Percentiles rank a stretch among this genome's conserved stretches.
Conservation (phyloP, 2,113 vertebrate species). For the Uropsilus gracilis region DNA sequence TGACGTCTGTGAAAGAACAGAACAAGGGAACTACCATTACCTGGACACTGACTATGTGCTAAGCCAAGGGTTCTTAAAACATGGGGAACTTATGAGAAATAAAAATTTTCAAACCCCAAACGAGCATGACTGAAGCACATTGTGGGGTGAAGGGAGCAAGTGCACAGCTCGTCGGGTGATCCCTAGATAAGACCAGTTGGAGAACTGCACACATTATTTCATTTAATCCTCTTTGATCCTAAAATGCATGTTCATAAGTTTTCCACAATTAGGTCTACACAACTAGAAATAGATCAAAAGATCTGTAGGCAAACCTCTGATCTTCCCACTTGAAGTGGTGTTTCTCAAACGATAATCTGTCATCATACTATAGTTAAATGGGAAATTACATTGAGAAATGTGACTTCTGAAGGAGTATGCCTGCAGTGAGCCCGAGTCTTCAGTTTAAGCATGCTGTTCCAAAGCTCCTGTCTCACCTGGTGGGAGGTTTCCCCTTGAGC, state of each 20-base stretch:
- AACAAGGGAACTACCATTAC: neutral
- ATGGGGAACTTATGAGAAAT: neutral
- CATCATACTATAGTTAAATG: neutral
- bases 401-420: neutral
- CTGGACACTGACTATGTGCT: neutral
- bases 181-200: neutral
- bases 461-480: neutral
- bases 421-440: neutral
- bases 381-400: neutral
- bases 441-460: too few relatives aligned
- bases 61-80: neutral
- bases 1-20: neutral
- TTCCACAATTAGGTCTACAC: neutral
- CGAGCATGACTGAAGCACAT: neutral
- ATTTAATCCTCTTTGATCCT: neutral
- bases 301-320: neutral
- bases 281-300: neutral
- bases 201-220: neutral
- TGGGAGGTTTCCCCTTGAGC: fast-evolving
- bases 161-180: neutral
- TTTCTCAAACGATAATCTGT: neutral
- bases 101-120: neutral
- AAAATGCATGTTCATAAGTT: neutral
- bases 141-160: neutral
- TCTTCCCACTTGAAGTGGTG: neutral